Percentiles rank a stretch among this genome's conserved stretches.
These are phyloP conservation scores for Drosophila maculinotata DNA, from an alignment of 2,888 invertebrate species.

Conservation along the genomic window DNA sequence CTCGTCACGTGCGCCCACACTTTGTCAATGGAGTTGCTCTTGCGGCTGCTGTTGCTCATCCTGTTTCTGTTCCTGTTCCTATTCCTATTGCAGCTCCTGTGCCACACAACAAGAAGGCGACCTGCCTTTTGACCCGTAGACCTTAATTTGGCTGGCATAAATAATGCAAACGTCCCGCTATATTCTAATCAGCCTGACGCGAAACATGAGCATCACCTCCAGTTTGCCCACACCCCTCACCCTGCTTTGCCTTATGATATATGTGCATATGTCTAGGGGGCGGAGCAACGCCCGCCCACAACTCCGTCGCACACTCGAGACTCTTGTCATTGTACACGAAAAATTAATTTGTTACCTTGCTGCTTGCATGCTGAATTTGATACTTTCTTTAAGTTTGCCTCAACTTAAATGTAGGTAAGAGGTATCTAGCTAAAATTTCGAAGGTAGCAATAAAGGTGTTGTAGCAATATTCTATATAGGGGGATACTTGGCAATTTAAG, in stretches of 20 bases:
- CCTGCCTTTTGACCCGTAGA: constrained; percentile 80
- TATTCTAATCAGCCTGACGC: constrained; percentile 80
- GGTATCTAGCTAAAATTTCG: background rate
- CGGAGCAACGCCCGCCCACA: constrained; percentile 17
- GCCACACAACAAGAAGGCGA: background rate
- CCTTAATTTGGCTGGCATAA: constrained; percentile 71
- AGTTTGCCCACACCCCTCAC: background rate
- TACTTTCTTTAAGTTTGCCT: constrained; percentile 48
- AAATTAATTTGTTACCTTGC: constrained; percentile 81
- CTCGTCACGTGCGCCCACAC: constrained; percentile 67
- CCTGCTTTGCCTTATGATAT: constrained; percentile 50
- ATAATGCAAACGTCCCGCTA: constrained; percentile 67
- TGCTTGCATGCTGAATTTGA: constrained; percentile 43
- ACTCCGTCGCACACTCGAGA: constrained; percentile 25
- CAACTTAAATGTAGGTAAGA: background rate
- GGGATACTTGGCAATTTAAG: no score
- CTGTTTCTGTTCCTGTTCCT: constrained; percentile 1
- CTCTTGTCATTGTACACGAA: constrained; percentile 62
- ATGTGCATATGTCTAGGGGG: constrained; percentile 26
- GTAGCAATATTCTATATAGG: no score
- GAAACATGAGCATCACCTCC: constrained; percentile 57
- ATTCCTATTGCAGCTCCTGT: constrained; percentile 1
- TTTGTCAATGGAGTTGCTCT: constrained; percentile 58
- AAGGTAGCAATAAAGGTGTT: no score
- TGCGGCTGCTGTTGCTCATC: background rate